Percentiles rank a stretch among this genome's conserved stretches.
Conservation (phyloP, 2,113 vertebrate species). For the Chloropsis hardwickii region DNA sequence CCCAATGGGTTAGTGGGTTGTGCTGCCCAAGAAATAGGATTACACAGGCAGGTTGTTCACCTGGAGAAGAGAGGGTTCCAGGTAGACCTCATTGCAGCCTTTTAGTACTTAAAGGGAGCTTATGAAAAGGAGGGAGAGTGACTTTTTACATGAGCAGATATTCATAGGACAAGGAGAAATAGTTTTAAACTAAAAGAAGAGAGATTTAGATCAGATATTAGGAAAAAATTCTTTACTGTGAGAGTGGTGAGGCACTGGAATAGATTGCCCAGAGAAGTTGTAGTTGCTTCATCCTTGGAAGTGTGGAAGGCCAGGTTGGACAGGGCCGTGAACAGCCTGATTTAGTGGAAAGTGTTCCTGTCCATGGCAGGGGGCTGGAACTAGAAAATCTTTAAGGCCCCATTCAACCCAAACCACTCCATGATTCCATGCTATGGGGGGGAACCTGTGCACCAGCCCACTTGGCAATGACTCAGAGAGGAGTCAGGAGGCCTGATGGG, state of each 20-base stretch:
- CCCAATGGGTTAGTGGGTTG: fast-evolving
- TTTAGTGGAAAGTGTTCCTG: background rate
- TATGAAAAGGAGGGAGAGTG: background rate
- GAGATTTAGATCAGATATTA: background rate
- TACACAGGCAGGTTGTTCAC: background rate
- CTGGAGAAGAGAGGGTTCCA: background rate
- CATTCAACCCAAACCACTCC: background rate
- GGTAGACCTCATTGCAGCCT: background rate
- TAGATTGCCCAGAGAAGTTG: background rate
- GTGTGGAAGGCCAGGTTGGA: background rate
- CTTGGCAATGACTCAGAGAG: background rate
- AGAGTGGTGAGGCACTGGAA: background rate
- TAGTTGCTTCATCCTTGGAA: background rate
- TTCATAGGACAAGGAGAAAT: background rate
- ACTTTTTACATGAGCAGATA: background rate
- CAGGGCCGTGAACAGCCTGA: background rate
- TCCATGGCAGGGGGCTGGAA: background rate
- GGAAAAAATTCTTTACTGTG: background rate
- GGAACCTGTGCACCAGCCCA: background rate
- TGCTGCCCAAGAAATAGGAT: background rate
- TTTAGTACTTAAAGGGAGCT: background rate
- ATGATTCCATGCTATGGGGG: background rate
- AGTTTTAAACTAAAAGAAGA: background rate
- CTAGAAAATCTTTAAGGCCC: background rate
- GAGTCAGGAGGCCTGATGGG: background rate